Percentiles rank a stretch among this genome's conserved stretches.
Conservation (phyloP, 2,797 vertebrate genomes). For the Psittacula derbiana region DNA sequence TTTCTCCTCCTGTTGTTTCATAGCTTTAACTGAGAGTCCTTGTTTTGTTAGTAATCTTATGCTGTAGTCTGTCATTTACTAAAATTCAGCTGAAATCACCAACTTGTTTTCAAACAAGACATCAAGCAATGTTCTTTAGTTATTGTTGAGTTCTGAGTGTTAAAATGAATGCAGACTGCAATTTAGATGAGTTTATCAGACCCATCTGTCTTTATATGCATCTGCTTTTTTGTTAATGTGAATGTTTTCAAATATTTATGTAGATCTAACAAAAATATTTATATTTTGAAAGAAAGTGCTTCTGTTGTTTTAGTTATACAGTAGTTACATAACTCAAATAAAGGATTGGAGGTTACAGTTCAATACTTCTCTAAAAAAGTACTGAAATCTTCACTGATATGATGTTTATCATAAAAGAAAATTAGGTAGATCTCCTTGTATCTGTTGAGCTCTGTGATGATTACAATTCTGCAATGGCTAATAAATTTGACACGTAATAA, state of each 20-base stretch:
- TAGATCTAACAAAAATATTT: not conserved
- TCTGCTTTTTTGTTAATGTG: not conserved
- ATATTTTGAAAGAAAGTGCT: not conserved
- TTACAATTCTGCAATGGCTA: not conserved
- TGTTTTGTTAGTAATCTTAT: not conserved
- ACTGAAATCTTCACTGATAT: not conserved
- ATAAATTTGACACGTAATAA: not conserved
- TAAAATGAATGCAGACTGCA: not conserved
- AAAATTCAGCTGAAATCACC: not conserved
- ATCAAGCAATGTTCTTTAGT: not conserved
- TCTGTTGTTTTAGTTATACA: not conserved
- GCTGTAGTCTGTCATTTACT: not conserved
- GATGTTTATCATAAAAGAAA: not conserved
- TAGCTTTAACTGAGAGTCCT: not conserved
- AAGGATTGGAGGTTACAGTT: not conserved
- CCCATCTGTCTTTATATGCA: not conserved
- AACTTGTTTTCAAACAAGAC: not conserved
- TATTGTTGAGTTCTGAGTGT: not conserved
- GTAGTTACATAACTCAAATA: not conserved
- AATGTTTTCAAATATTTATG: not conserved
- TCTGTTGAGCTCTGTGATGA: not conserved
- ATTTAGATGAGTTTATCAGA: not conserved
- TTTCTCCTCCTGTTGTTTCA: not conserved
- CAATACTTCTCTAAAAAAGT: not conserved
- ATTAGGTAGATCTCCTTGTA: not conserved